A percentile compares a stretch with the other conserved stretches of the same genome.
phyloP scores from a whole-genome alignment of 2,888 invertebrate species.

The Margaritifera margaritifera region DNA sequence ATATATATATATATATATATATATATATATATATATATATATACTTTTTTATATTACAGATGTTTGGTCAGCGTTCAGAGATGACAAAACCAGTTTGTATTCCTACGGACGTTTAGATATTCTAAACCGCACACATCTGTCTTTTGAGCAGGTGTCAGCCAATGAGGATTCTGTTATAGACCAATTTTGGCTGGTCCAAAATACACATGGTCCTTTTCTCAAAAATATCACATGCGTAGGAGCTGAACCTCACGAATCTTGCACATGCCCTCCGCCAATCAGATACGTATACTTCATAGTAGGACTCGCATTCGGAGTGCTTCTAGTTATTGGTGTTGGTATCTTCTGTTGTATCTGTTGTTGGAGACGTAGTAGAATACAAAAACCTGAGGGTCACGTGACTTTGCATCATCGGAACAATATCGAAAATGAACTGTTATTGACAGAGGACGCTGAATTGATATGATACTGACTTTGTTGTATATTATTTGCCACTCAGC shows the following conservation, averaged over 20 bases:
- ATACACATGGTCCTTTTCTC: slow-evolving; percentile 37
- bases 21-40: background rate
- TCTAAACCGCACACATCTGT: slow-evolving; percentile 49
- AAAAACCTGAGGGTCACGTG: background rate
- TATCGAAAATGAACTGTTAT: too few species aligned
- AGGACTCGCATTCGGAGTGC: background rate
- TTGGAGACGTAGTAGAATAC: background rate
- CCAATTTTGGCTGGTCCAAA: slow-evolving; percentile 48
- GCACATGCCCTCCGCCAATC: slow-evolving; percentile 32
- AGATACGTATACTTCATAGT: slow-evolving; percentile 27
- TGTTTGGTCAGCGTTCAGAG: slow-evolving; percentile 52
- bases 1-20: background rate
- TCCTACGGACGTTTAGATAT: slow-evolving; percentile 46
- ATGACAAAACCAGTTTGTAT: slow-evolving; percentile 24
- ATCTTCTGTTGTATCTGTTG: slow-evolving; percentile 6
- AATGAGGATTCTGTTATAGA: slow-evolving; percentile 32
- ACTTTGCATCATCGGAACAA: too few species aligned
- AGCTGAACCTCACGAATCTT: slow-evolving; percentile 14
- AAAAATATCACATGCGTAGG: slow-evolving; percentile 22
- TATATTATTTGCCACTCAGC: too few species aligned
- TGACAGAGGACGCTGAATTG: too few species aligned
- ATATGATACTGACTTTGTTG: too few species aligned
- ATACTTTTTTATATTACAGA: slow-evolving; percentile 15
- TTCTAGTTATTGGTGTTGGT: slow-evolving; percentile 3
- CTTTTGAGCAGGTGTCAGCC: slow-evolving; percentile 46